A percentile compares a stretch with the other conserved stretches of the same genome.
Conservation (phyloP, 1,140 invertebrate genomes). For the Telenomus remus region DNA sequence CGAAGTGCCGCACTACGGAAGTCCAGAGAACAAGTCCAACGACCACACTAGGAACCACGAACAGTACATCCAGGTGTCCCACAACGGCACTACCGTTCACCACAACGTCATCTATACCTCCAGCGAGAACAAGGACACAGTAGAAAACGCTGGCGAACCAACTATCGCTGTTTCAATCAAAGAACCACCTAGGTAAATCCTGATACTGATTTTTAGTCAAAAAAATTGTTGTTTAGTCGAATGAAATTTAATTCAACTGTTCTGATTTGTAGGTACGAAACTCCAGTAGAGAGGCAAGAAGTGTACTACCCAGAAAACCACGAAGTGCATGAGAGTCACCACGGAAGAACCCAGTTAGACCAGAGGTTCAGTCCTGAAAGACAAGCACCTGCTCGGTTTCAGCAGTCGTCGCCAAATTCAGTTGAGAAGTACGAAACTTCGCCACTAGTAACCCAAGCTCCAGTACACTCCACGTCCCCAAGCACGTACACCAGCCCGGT, state of each 20-base stretch:
- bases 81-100: conserved; percentile 34
- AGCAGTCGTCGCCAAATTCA: conserved; percentile 54
- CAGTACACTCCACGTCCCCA: conserved; percentile 60
- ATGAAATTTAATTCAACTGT: conserved; percentile 6
- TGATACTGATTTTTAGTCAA: neutral
- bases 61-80: conserved; percentile 40
- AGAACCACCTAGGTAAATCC: conserved; percentile 64
- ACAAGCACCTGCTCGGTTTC: conserved; percentile 54
- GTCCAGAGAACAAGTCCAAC: conserved; percentile 56
- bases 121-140: conserved; percentile 63
- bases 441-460: conserved; percentile 52
- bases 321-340: conserved; percentile 60
- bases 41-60: conserved; percentile 43
- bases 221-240: neutral
- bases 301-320: conserved; percentile 61
- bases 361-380: conserved; percentile 65
- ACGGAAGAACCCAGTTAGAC: conserved; percentile 53
- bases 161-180: conserved; percentile 62
- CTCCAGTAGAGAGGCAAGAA: conserved; percentile 62
- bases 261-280: conserved; percentile 69
- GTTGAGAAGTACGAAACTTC: conserved; percentile 64
- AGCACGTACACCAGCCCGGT: conserved; percentile 64
- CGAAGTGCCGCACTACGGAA: conserved; percentile 62
- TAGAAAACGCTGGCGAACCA: conserved; percentile 54
- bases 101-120: conserved; percentile 65